These are phyloP conservation scores for Plectrocnemia conspersa DNA, from an alignment of 1,140 invertebrate genomes.

Conservation along the genomic window DNA sequence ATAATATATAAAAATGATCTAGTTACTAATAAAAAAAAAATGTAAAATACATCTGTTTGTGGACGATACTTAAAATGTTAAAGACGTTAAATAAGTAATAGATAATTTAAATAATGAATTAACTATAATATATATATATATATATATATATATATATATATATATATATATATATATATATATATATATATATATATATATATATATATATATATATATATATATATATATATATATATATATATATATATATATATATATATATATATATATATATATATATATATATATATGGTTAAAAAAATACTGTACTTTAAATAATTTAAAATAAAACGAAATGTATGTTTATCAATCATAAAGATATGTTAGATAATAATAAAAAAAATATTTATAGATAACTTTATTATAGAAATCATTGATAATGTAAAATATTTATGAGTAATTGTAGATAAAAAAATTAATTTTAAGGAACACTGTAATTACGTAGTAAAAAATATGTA, in stretches of 20 bases:
- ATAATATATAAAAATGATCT: not conserved
- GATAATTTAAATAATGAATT: not conserved
- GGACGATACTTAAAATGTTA: not conserved
- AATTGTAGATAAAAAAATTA: no score
- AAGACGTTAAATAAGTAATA: not conserved
- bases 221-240: slow-evolving; percentile 11
- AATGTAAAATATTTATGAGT: no score
- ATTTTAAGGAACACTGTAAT: no score
- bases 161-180: not conserved
- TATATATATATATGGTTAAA: no score
- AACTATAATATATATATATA: not conserved
- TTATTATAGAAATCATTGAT: no score
- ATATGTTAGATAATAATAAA: no score
- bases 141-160: slow-evolving; percentile 2
- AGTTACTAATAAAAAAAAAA: not conserved
- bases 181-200: not conserved
- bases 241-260: slow-evolving; percentile 9
- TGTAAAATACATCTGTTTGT: not conserved
- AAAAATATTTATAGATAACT: no score
- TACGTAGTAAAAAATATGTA: no score
- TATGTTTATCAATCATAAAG: no score
- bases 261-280: not conserved
- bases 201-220: slow-evolving; percentile 6
- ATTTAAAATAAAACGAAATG: no score
- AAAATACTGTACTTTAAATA: no score